Conservation (phyloP, 2,113 vertebrate species). For the Calypte anna region DNA sequence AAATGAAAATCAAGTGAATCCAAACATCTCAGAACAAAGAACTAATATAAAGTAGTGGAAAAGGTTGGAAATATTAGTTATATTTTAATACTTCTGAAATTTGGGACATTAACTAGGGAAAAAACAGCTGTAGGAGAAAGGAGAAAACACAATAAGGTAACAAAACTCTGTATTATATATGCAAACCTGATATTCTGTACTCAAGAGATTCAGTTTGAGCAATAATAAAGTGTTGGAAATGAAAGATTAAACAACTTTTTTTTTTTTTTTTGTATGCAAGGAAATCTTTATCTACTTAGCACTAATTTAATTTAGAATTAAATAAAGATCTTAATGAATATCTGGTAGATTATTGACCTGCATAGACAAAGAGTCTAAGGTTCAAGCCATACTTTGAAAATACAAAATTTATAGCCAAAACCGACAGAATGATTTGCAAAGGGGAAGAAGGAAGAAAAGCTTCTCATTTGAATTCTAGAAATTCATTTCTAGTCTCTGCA, state of each 20-base stretch:
- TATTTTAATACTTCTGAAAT: not conserved
- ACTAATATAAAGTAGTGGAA: not conserved
- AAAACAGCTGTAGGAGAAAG: not conserved
- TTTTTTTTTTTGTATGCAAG: not conserved
- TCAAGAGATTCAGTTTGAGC: not conserved
- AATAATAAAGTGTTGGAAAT: not conserved
- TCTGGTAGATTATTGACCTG: not conserved
- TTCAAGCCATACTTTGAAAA: not conserved
- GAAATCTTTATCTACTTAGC: not conserved
- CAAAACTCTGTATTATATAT: not conserved
- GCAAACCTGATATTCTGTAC: not conserved
- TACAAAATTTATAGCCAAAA: not conserved
- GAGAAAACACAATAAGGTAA: not conserved
- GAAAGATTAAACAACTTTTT: not conserved
- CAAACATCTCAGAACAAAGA: not conserved
- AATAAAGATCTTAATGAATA: not conserved
- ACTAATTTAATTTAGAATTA: not conserved
- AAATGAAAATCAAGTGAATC: not conserved
- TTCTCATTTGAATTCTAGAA: not conserved
- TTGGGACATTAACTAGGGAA: not conserved
- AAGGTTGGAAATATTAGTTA: not conserved
- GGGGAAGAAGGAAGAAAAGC: not conserved
- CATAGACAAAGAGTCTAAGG: not conserved
- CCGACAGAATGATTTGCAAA: not conserved
- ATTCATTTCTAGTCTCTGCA: not conserved